Evolutionary conservation across 2,113 vertebrate species (phyloP).

Genomic region (Himantopus leucocephalus): DNA sequence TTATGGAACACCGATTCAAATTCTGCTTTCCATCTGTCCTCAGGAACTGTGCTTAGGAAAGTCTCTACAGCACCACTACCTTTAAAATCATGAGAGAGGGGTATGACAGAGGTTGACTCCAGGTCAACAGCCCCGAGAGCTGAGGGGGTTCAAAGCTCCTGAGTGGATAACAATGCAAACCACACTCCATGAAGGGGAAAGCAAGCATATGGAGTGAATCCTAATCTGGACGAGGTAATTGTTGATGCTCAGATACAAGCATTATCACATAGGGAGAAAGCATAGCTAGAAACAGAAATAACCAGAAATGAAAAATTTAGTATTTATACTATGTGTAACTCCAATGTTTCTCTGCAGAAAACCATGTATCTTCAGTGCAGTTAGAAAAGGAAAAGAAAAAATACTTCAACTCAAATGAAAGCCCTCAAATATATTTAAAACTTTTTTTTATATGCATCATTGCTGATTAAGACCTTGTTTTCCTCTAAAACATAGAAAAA

Average conservation of each 20-base stretch:
- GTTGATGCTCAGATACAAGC: neutral
- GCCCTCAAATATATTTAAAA: neutral
- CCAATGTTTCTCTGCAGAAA: neutral
- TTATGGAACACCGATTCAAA: neutral
- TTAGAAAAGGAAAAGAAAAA: neutral
- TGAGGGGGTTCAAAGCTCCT: neutral
- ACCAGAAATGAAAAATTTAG: neutral
- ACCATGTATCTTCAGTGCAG: neutral
- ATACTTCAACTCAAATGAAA: neutral
- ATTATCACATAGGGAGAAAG: neutral
- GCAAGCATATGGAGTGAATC: rapidly evolving
- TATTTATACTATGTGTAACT: neutral
- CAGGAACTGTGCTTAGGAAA: neutral
- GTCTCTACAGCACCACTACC: neutral
- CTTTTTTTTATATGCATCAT: neutral
- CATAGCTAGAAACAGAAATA: neutral
- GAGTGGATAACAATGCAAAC: neutral
- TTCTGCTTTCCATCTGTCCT: neutral
- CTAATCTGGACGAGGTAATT: neutral
- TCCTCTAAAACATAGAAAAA: neutral
- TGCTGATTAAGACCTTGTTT: neutral
- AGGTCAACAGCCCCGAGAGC: neutral
- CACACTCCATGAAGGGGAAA: neutral
- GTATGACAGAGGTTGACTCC: neutral
- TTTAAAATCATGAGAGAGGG: neutral